A percentile compares a stretch with the other conserved stretches of the same genome.
Evolutionary conservation across 2,797 vertebrate species (phyloP).

Genomic region (Ceryle rudis): DNA sequence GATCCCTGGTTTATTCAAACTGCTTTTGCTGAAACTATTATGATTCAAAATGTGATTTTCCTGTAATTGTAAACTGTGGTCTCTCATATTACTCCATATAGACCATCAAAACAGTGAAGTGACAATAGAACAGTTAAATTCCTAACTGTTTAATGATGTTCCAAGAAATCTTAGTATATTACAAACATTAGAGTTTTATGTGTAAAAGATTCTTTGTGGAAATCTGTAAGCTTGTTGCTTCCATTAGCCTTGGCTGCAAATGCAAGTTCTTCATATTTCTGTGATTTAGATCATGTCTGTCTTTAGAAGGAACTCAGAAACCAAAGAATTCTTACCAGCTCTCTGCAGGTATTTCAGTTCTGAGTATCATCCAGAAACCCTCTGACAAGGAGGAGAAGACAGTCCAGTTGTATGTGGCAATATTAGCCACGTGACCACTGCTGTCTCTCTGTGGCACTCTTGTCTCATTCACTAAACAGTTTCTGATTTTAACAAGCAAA

Average conservation of each 20-base stretch:
- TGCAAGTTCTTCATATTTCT: not conserved
- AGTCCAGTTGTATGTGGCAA: not conserved
- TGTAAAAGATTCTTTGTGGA: not conserved
- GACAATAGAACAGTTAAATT: not conserved
- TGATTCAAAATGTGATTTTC: not conserved
- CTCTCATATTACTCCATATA: not conserved
- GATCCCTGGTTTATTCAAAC: not conserved
- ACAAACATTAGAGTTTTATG: not conserved
- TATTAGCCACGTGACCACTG: not conserved
- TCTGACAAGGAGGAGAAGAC: not conserved
- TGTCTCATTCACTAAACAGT: not conserved
- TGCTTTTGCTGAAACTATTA: not conserved
- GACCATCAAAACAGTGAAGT: not conserved
- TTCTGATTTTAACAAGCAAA: not conserved
- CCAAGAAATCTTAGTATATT: not conserved
- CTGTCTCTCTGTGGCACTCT: not conserved
- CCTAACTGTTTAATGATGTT: not conserved
- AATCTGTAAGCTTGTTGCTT: not conserved
- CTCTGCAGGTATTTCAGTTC: not conserved
- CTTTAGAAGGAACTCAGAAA: not conserved
- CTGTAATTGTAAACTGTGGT: not conserved
- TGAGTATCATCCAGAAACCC: not conserved
- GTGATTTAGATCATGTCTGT: not conserved
- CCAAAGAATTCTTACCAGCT: not conserved
- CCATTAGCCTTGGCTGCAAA: not conserved